Conservation (phyloP, 2,797 vertebrate species). For the Ciconia nigra region DNA sequence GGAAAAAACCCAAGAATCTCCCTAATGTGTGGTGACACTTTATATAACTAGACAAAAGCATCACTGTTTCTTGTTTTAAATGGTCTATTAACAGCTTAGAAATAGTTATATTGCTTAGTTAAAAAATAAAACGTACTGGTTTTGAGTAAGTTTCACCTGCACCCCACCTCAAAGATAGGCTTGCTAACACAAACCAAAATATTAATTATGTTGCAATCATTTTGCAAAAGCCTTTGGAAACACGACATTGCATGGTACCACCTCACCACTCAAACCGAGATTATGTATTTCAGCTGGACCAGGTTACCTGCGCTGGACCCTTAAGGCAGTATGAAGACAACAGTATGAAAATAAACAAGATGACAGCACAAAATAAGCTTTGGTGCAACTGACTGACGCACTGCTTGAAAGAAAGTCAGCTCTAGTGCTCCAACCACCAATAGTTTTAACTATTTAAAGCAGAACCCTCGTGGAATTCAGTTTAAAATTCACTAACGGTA, state of each 20-base stretch:
- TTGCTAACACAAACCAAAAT: fast-evolving
- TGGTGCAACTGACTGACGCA: fast-evolving
- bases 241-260: fast-evolving
- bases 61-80: neutral
- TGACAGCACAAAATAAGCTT: no score
- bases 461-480: fast-evolving
- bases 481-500: fast-evolving
- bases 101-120: neutral
- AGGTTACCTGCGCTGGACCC: neutral
- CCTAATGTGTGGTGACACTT: neutral
- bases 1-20: neutral
- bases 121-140: neutral
- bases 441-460: no score
- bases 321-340: neutral
- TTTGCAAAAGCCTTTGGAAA: neutral
- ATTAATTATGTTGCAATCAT: fast-evolving
- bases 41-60: slow-evolving; percentile 35
- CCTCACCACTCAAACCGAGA: no score
- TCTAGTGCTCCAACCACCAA: fast-evolving
- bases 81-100: neutral
- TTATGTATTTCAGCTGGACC: neutral
- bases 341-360: no score
- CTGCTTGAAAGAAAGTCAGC: neutral
- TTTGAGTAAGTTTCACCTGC: neutral
- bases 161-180: neutral